These are phyloP conservation scores for Epiblema foenella DNA, from an alignment of 2,888 invertebrate genomes.

Conservation along the genomic window DNA sequence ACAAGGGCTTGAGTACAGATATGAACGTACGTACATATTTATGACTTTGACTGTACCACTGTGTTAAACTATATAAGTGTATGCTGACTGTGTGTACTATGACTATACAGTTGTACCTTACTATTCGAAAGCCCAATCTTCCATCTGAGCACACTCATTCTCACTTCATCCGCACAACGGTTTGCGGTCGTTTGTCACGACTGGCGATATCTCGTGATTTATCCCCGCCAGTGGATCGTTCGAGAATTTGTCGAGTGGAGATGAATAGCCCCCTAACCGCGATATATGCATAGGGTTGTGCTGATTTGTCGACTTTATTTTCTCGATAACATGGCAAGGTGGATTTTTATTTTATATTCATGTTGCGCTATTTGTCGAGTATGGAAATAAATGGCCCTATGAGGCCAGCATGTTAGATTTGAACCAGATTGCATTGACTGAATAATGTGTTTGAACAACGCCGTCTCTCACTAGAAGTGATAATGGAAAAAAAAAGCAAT, in stretches of 20 bases:
- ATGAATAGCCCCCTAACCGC: constrained; percentile 64
- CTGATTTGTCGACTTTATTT: constrained; percentile 62
- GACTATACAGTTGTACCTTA: neutral
- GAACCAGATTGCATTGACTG: neutral
- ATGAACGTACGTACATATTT: no score
- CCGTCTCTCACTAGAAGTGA: neutral
- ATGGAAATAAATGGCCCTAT: neutral
- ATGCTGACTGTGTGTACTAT: neutral
- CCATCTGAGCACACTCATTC: constrained; percentile 46
- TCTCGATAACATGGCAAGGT: constrained; percentile 53
- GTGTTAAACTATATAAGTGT: no score
- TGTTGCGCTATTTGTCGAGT: neutral
- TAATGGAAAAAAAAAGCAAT: no score
- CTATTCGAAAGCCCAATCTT: constrained; percentile 10
- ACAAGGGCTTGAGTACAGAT: no score
- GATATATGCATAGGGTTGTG: constrained; percentile 53
- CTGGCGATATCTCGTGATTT: constrained; percentile 64
- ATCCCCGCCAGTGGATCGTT: constrained; percentile 59
- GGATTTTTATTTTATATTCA: constrained; percentile 44
- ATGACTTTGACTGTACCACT: no score
- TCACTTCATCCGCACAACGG: constrained; percentile 49
- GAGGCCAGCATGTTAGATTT: neutral
- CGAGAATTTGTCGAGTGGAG: constrained; percentile 71
- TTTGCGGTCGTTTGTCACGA: constrained; percentile 45
- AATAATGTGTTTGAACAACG: neutral